Base-by-base conservation (phyloP, 2,888 invertebrate species). In the Drosophila koepferae region DNA sequence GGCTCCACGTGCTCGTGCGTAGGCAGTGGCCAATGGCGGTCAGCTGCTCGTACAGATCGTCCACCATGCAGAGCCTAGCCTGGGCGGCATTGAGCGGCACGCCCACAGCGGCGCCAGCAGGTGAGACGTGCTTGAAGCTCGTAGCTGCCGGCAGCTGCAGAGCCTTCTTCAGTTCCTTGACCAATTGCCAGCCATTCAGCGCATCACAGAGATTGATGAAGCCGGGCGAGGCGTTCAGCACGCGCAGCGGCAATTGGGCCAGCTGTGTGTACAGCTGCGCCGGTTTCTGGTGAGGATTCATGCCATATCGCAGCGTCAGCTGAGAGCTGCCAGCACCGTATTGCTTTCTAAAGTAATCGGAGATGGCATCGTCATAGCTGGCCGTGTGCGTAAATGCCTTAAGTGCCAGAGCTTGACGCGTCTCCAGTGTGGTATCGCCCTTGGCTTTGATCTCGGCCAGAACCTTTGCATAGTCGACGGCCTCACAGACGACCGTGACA, bases 211-310 rank as follows among this genome's bases (percentile, higher is more conserved):
- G 94, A 93, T 99, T 99, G 83, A 99, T 99, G 92, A 97, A 99
- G 1, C 99, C 99, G 0, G 99, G 99, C 0, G 98, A 96, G 10
- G 99, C 99, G 93, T 99, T 99, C 34, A 99, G 92, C 3, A 99
- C 98, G 76, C 94, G 96, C 8, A 99, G 93, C 0, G 99, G 99
- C 62, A 99, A 94, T 60, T 96, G 94, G 61, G 96, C 94, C 28
- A 96, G 93, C 0, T 95, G 96, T 0, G 98, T 98, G 92, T 95
- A 99, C 8, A 99, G 94, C 91, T 98, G 98, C 0, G 99, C 99
- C 0, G 98, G 98, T 92, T 98, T 98, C 92, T 99, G 99, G 92
- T 99, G 99, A 0, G 99, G 99, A 93, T 99, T 99, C 98, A 99
- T 99, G 63, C 95, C 99, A 93, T 99, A 99, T 88, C 99, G 95